These are phyloP conservation scores for Ceratosolen solmsi DNA, from an alignment of 1,140 invertebrate species.

Conservation along the genomic window DNA sequence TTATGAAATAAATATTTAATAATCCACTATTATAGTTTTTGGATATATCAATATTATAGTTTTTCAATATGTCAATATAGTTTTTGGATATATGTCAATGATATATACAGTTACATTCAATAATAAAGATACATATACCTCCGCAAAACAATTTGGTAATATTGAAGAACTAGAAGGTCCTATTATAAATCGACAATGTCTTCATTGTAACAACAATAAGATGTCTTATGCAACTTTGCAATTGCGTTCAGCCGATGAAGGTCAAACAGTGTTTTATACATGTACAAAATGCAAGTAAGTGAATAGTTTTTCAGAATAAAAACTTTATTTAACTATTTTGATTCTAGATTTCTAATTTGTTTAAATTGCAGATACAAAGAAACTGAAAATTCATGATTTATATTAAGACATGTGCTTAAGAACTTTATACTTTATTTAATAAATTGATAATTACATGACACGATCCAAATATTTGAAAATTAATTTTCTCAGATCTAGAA, in stretches of 20 bases:
- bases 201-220: constrained; percentile 89
- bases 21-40: no score
- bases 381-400: constrained; percentile 80
- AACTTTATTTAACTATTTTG: constrained; percentile 10
- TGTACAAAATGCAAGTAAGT: constrained; percentile 94
- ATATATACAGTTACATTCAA: constrained; percentile 82
- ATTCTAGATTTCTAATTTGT: no score
- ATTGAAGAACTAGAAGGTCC: constrained; percentile 80
- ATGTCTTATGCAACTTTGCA: constrained; percentile 97
- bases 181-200: constrained; percentile 89
- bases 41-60: no score
- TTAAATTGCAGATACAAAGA: constrained; percentile 81
- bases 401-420: no score
- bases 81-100: constrained; percentile 78
- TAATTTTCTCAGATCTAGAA: no score
- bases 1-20: no score
- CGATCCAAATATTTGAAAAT: no score
- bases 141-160: constrained; percentile 66
- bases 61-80: constrained; percentile 73
- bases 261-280: constrained; percentile 98
- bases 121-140: constrained; percentile 71
- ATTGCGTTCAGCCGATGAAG: constrained; percentile 97
- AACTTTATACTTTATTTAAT: no score
- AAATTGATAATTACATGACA: no score
- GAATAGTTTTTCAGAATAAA: constrained; percentile 50